These are phyloP conservation scores for Urocolius indicus DNA, from an alignment of 2,113 vertebrate genomes.

Conservation along the genomic window DNA sequence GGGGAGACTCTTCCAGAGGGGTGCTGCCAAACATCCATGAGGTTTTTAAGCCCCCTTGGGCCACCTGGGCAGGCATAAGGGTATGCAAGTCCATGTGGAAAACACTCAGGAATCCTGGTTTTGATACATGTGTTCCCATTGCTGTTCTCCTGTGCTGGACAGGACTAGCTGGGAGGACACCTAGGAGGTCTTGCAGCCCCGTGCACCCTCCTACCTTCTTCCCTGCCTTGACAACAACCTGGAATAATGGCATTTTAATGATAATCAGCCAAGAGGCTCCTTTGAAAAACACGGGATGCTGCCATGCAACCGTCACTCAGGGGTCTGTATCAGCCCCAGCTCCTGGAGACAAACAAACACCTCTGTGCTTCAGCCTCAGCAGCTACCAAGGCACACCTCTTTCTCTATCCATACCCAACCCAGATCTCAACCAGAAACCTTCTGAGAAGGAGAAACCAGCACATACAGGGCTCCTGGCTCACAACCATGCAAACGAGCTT, in stretches of 20 bases:
- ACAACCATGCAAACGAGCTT: not conserved
- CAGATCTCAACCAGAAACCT: constrained; percentile 1
- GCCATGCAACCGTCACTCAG: not conserved
- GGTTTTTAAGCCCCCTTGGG: accelerated
- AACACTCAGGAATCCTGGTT: not conserved
- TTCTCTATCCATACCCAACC: constrained; percentile 27
- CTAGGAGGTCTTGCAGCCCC: not conserved
- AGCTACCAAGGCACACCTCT: not conserved
- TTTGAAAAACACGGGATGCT: not conserved
- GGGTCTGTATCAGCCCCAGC: not conserved
- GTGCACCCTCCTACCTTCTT: not conserved
- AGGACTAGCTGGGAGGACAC: no score
- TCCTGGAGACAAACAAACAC: not conserved
- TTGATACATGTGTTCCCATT: accelerated
- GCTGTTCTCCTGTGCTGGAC: not conserved
- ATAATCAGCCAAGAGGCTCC: not conserved
- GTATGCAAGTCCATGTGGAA: accelerated
- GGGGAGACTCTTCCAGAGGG: not conserved
- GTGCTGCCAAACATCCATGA: not conserved
- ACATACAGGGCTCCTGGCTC: constrained; percentile 7
- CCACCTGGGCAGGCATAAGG: accelerated
- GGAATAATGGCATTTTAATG: accelerated
- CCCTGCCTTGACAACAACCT: not conserved
- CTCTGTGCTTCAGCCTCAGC: not conserved
- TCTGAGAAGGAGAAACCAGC: constrained; percentile 30